Conservation (phyloP, 1,140 invertebrate species). For the Sycobia sp. region DNA sequence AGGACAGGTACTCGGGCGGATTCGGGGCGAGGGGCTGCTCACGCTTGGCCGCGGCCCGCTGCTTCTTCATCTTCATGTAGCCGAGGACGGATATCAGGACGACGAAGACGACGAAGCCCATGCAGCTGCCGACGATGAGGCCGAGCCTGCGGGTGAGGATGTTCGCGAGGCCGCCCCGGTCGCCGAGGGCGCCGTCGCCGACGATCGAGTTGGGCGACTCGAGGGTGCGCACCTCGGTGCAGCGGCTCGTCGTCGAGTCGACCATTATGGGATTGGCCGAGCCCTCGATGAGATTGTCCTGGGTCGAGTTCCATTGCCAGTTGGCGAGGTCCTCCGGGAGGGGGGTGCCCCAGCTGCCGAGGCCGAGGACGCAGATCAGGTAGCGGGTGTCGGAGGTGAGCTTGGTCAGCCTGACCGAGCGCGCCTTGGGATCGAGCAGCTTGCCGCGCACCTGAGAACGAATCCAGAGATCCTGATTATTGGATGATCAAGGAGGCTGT, state of each 20-base stretch:
- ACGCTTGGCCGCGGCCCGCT: conserved; percentile 73
- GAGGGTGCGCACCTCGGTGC: conserved; percentile 76
- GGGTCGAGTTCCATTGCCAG: conserved; percentile 54
- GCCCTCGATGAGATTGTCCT: conserved; percentile 63
- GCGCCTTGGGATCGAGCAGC: conserved; percentile 70
- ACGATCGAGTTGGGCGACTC: conserved; percentile 72
- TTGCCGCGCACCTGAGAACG: conserved; percentile 72
- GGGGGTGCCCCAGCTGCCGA: conserved; percentile 71
- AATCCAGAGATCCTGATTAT: too few relatives aligned
- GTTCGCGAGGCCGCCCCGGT: conserved; percentile 65
- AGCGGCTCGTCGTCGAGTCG: conserved; percentile 75
- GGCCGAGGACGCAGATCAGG: conserved; percentile 82
- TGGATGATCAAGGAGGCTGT: too few relatives aligned
- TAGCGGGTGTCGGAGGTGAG: conserved; percentile 80
- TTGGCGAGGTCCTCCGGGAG: conserved; percentile 51
- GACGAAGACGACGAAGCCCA: conserved; percentile 84
- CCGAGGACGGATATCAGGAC: conserved; percentile 81
- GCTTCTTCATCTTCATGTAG: conserved; percentile 85
- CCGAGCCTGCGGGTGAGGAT: conserved; percentile 79
- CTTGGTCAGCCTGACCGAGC: conserved; percentile 75
- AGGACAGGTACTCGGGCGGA: conserved; percentile 75
- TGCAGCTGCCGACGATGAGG: conserved; percentile 81
- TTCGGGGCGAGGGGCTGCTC: conserved; percentile 68
- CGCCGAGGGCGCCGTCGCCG: conserved; percentile 67
- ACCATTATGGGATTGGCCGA: conserved; percentile 69